Conservation (phyloP, 92 coral and sea anemone genomes). For the Umimayanthus kanabou region DNA sequence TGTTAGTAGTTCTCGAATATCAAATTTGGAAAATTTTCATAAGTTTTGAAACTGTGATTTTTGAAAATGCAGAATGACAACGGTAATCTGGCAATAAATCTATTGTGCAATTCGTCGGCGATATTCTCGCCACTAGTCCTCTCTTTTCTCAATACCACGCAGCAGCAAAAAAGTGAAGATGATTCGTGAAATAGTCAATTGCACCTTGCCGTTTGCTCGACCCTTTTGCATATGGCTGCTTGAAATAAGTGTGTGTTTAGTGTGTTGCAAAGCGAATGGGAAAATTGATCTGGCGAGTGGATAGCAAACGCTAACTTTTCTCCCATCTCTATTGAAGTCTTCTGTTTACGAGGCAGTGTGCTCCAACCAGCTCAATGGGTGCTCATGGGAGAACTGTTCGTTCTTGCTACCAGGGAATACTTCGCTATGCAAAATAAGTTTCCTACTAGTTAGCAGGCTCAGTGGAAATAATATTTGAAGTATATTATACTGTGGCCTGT, state of each 20-base stretch:
- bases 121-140: neutral
- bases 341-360: neutral
- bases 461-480: no score
- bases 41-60: no score
- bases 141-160: neutral
- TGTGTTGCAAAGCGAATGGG: constrained; percentile 4
- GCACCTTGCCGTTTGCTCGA: constrained; percentile 31
- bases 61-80: no score
- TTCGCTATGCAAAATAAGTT: no score
- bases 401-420: neutral
- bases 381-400: neutral
- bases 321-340: neutral
- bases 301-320: neutral
- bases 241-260: constrained; percentile 26
- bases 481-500: no score
- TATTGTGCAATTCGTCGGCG: neutral
- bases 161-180: neutral
- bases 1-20: no score
- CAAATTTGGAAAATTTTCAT: no score
- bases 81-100: no score
- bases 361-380: no score
- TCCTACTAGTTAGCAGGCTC: no score
- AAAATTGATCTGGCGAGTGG: neutral
- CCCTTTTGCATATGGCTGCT: neutral
- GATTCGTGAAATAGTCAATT: neutral